Evolutionary conservation across 2,797 vertebrate genomes (phyloP).

Genomic region (Acanthurus leucopareius): DNA sequence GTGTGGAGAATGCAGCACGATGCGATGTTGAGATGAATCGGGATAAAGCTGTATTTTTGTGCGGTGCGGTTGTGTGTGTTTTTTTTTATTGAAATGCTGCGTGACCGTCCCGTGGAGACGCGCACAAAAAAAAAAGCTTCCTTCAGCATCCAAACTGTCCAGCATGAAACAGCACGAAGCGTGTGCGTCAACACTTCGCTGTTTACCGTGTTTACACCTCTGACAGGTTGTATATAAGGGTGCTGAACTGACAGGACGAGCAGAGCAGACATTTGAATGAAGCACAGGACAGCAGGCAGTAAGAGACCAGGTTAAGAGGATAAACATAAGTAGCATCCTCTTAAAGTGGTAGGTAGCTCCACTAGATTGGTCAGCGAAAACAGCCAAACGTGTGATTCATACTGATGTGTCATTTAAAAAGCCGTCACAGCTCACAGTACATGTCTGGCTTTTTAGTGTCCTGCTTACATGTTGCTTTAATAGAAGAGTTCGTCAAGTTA

Average conservation of each 20-base stretch:
- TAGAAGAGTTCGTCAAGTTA: constrained; percentile 25
- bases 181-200: constrained; percentile 14
- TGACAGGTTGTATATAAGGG: constrained; percentile 50
- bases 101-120: background rate
- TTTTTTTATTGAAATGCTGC: constrained; percentile 9
- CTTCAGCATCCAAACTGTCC: constrained; percentile 12
- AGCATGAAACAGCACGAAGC: constrained; percentile 14
- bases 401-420: background rate
- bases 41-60: constrained; percentile 19
- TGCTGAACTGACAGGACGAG: constrained; percentile 8
- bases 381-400: constrained; percentile 24
- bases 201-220: constrained; percentile 37
- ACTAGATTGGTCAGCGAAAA: constrained; percentile 31
- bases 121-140: background rate
- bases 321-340: constrained; percentile 58
- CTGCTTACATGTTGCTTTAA: constrained; percentile 7
- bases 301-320: constrained; percentile 59
- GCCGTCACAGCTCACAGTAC: background rate
- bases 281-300: constrained; percentile 32
- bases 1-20: constrained; percentile 32
- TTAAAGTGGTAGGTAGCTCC: constrained; percentile 8
- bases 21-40: constrained; percentile 24
- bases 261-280: constrained; percentile 9
- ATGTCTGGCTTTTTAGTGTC: background rate
- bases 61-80: background rate